These are phyloP conservation scores for Agonopterix arenella DNA, from an alignment of 2,888 invertebrate species.

Conservation along the genomic window DNA sequence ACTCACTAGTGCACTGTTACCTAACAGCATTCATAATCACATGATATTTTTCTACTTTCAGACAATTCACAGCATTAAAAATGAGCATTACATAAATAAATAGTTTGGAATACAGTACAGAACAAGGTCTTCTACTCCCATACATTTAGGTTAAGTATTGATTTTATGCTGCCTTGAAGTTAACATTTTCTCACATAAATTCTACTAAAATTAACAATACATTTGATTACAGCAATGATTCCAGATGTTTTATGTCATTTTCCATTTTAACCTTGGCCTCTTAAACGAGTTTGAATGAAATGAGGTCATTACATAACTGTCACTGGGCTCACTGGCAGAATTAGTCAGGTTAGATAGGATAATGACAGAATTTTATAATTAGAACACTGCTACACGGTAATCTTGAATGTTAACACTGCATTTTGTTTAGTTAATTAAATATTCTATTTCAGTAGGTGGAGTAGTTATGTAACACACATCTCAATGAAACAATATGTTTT, in stretches of 20 bases:
- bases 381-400: conserved; percentile 5
- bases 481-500: conserved; percentile 64
- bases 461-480: conserved; percentile 52
- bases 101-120: conserved; percentile 23
- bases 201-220: conserved; percentile 13
- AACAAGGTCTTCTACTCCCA: conserved; percentile 39
- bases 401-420: conserved; percentile 13
- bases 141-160: conserved; percentile 22
- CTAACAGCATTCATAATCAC: conserved; percentile 59
- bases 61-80: conserved; percentile 42
- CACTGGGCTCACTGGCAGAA: conserved; percentile 38
- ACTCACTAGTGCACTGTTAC: conserved; percentile 44
- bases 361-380: too few species aligned
- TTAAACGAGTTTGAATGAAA: conserved; percentile 31
- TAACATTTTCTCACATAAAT: conserved; percentile 17
- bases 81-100: conserved; percentile 30
- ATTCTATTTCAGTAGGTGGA: conserved; percentile 8
- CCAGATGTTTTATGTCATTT: conserved; percentile 15
- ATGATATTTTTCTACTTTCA: conserved; percentile 34
- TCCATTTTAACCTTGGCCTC: conserved; percentile 45
- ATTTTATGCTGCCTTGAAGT: conserved; percentile 19
- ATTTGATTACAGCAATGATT: conserved; percentile 17
- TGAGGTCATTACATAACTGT: conserved; percentile 56
- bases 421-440: not conserved
- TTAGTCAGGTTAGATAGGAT: conserved; percentile 8